Percentiles rank a stretch among this genome's conserved stretches.
Evolutionary conservation across 2,797 vertebrate species (phyloP).

Genomic region (Apogon talboti): DNA sequence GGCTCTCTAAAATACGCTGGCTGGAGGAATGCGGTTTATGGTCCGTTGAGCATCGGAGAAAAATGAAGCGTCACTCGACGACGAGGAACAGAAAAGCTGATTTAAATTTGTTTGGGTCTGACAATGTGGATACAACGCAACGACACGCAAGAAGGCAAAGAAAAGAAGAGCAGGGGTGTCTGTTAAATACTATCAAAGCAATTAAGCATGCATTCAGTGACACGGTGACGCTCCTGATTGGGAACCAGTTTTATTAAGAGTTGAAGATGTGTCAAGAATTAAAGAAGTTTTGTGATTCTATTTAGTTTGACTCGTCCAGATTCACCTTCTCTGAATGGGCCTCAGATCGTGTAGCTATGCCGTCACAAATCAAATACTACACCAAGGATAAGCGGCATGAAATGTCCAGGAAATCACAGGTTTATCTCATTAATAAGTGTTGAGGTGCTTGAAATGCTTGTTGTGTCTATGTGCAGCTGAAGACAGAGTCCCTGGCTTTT

Average conservation of each 20-base stretch:
- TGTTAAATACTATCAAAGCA: slow-evolving; percentile 2
- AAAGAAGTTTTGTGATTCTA: background rate
- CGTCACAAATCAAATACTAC: slow-evolving; percentile 6
- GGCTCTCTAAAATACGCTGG: slow-evolving; percentile 70
- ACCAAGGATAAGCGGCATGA: slow-evolving; percentile 4
- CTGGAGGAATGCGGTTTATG: slow-evolving; percentile 58
- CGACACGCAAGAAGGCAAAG: background rate
- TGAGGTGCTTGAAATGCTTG: background rate
- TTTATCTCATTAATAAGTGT: background rate
- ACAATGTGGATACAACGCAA: background rate
- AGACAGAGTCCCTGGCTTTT: slow-evolving; percentile 4
- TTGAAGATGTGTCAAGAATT: too few relatives aligned
- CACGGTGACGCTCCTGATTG: background rate
- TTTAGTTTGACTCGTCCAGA: background rate
- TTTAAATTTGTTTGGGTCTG: slow-evolving; percentile 28
- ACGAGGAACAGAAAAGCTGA: slow-evolving; percentile 20
- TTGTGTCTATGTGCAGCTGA: background rate
- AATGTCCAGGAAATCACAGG: background rate
- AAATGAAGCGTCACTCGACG: slow-evolving; percentile 40
- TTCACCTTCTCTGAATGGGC: background rate
- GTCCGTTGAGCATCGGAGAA: slow-evolving; percentile 45
- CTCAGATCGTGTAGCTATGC: background rate
- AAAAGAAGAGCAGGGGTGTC: background rate
- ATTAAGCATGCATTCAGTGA: background rate
- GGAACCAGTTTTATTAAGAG: background rate